Percentiles rank a stretch among this genome's conserved stretches.
These are phyloP conservation scores for Heliconius charithonia DNA, from an alignment of 2,888 invertebrate genomes.

Conservation along the genomic window DNA sequence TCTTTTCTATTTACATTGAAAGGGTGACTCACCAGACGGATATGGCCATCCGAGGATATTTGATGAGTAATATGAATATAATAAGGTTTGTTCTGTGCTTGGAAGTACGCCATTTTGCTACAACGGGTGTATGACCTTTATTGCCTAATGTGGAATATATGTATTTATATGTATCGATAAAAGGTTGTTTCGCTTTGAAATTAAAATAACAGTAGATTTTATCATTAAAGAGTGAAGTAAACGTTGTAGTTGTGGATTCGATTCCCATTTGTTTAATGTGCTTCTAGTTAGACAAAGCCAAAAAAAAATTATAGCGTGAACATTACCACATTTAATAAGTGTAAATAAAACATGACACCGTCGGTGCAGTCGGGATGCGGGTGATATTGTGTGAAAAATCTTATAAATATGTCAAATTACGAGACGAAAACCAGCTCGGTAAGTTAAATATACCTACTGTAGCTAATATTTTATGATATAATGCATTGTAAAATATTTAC, in stretches of 20 bases:
- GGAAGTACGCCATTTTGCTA: constrained; percentile 28
- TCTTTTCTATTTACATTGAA: constrained; percentile 36
- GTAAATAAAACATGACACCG: background rate
- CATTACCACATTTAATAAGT: background rate
- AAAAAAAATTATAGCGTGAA: background rate
- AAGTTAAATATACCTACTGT: background rate
- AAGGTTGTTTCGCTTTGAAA: background rate
- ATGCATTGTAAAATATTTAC: background rate
- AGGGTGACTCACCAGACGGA: constrained; percentile 33
- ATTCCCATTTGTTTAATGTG: background rate
- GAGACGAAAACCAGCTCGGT: background rate
- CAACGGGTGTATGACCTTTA: constrained; percentile 34
- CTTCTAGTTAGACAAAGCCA: no score
- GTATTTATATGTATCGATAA: background rate
- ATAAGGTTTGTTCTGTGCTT: constrained; percentile 31
- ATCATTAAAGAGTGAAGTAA: background rate
- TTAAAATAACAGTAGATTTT: background rate
- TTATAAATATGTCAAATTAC: background rate
- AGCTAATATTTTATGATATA: background rate
- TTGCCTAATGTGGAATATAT: constrained; percentile 10
- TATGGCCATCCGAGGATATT: constrained; percentile 35
- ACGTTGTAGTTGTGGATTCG: background rate
- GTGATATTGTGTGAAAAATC: background rate
- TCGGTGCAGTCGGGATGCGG: background rate
- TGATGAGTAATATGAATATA: constrained; percentile 39